A percentile compares a stretch with the other conserved stretches of the same genome.
phyloP scores from a whole-genome alignment of 2,797 vertebrate species.

The Cygnus olor region DNA sequence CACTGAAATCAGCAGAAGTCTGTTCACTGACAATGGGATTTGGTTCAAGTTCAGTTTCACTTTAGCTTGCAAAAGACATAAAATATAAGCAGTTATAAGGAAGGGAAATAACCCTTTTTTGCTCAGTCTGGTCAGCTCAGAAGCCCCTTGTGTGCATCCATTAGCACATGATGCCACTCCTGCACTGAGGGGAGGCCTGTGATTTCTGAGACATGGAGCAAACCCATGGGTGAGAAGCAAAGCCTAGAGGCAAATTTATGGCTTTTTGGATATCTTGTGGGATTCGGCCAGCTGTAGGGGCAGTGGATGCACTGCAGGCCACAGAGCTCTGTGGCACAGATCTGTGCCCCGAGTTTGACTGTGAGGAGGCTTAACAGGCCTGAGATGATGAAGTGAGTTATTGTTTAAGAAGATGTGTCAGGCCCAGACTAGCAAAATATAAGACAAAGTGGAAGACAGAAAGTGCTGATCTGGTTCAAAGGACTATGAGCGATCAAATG shows the following conservation, averaged over 20 bases:
- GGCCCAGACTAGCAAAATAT: background rate
- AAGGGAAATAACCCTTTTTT: background rate
- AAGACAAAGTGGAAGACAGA: background rate
- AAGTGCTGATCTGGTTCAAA: background rate
- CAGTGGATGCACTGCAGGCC: background rate
- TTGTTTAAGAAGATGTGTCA: background rate
- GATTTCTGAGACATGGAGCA: background rate
- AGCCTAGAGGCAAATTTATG: background rate
- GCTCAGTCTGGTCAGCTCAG: background rate
- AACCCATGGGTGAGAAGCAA: background rate
- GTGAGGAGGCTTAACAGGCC: background rate
- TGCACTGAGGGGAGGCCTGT: background rate
- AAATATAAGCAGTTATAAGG: background rate
- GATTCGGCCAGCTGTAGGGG: background rate
- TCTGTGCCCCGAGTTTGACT: background rate
- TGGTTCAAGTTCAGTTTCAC: background rate
- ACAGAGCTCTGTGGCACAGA: background rate
- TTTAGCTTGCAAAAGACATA: background rate
- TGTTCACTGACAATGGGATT: background rate
- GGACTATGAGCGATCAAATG: background rate
- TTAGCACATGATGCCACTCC: accelerated
- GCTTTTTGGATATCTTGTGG: background rate
- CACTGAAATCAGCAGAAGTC: background rate
- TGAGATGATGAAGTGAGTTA: constrained; percentile 31
- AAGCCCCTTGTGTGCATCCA: background rate